phyloP scores from a whole-genome alignment of 2,113 vertebrate species.

The Burhinus bistriatus region DNA sequence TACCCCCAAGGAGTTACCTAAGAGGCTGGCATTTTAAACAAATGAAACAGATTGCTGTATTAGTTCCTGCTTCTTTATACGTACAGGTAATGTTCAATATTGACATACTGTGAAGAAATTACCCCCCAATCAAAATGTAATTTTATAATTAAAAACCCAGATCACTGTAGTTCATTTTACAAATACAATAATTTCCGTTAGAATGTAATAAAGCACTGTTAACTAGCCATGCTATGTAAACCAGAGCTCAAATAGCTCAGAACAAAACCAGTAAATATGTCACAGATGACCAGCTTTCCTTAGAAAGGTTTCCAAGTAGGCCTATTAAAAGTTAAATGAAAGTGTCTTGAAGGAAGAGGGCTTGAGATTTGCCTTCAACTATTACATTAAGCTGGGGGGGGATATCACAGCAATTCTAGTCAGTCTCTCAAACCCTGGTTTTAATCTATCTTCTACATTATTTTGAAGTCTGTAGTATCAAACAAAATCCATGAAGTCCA shows the following conservation, averaged over 20 bases:
- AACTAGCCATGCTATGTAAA: neutral
- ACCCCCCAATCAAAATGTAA: neutral
- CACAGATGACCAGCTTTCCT: neutral
- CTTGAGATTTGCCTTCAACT: neutral
- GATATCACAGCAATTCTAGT: neutral
- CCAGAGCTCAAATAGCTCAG: neutral
- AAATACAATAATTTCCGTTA: neutral
- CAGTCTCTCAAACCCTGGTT: neutral
- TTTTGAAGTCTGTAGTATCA: neutral
- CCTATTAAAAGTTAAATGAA: neutral
- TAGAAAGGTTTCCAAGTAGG: neutral
- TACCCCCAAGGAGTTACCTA: neutral
- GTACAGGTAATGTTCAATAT: neutral
- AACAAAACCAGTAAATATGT: neutral
- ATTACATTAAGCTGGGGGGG: neutral
- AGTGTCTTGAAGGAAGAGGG: neutral
- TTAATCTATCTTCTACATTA: neutral
- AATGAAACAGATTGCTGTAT: neutral
- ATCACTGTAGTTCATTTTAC: neutral
- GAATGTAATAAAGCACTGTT: neutral
- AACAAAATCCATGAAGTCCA: neutral
- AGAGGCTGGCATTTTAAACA: neutral
- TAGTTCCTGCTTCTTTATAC: neutral
- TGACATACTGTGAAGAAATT: neutral
- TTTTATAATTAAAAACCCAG: neutral